Base-by-base conservation (phyloP, 2,113 vertebrate species). In the Odocoileus hemionus region DNA sequence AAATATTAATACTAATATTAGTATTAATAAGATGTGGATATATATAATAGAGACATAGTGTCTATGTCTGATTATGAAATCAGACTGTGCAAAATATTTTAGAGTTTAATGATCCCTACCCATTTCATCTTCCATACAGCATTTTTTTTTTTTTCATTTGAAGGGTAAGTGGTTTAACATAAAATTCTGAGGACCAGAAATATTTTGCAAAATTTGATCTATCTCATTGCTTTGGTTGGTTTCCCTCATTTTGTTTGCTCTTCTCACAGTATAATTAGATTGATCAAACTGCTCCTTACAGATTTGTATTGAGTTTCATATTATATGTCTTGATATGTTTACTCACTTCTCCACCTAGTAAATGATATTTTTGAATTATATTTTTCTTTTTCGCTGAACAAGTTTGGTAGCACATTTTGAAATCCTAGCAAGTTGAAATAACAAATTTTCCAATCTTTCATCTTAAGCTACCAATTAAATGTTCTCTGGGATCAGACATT, bases 321-420 rank as follows among this genome's bases (percentile, higher is more conserved):
- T 28, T 15, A 43, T 21, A 52, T 50, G 17, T 79, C 50, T 36
- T 93, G 3, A 54, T 61, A 10, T 52, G 1, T 43, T 79, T 50
- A 79, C 26, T 13, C 45, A n/a, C 23, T 50, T 70, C 15, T 91
- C 2, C 23, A 70, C 12, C 7, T 30, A 82, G 58, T 55, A 7
- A 89, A 57, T n/a, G n/a, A n/a, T n/a, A 86, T 76, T 58, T 86
- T 86, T 89, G 3, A 83, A 78, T 61, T 92, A 60, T 21, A 21
- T 54, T 89, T 92, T 86, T 19, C 30, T 86, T 96, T 45, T 90
- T 95, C n/a, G 4, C 14, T 78, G 5, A 86, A 90, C 45, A 3
- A 33, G 4, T 87, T 85, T 85, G 13, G 14, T 26, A 95, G 9
- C 26, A 54, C n/a, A 85, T 15, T 64, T 50, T 76, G 50, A n/a